Conservation (phyloP, 2,797 vertebrate genomes). For the Pangasius krempfi region DNA sequence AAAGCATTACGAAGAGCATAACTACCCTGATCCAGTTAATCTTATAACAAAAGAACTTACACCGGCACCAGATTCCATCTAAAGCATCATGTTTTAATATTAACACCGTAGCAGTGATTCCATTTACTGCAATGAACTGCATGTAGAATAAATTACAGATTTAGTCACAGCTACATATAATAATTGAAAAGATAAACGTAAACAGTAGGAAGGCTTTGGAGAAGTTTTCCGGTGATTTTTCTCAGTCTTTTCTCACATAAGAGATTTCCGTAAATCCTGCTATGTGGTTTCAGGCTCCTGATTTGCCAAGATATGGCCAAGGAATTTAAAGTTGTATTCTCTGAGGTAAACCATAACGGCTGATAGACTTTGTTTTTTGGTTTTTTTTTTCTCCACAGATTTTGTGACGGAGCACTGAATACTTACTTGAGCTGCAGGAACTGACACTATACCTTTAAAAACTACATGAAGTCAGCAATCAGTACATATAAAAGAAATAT, state of each 20-base stretch:
- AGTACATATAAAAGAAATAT: background rate
- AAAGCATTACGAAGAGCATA: constrained; percentile 7
- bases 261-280: background rate
- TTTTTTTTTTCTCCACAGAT: background rate
- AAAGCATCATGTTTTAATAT: background rate
- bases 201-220: background rate
- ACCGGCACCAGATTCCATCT: background rate
- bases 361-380: background rate
- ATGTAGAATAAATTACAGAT: background rate
- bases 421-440: background rate
- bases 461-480: background rate
- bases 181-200: background rate
- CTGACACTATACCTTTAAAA: background rate
- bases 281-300: background rate
- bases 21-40: background rate
- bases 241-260: background rate
- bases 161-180: background rate
- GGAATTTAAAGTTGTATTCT: background rate
- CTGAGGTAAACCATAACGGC: background rate
- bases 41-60: background rate
- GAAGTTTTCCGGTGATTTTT: background rate
- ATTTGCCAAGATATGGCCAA: background rate
- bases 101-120: background rate
- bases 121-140: background rate
- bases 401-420: background rate